phyloP scores from a whole-genome alignment of 2,113 vertebrate genomes.

The Psilopsiagon aymara region DNA sequence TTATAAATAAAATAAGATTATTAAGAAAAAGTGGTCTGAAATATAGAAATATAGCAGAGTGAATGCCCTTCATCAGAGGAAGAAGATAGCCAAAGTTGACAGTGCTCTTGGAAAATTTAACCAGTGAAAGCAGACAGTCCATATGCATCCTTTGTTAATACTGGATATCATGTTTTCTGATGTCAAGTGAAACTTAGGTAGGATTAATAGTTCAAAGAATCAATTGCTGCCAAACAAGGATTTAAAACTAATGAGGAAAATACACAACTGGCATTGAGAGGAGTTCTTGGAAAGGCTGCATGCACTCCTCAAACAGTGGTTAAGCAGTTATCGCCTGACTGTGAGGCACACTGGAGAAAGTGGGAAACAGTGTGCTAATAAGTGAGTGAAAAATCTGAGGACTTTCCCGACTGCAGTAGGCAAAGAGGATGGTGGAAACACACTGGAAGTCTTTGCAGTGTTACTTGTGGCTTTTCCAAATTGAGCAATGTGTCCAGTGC shows the following conservation, averaged over 20 bases:
- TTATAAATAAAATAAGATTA: not conserved
- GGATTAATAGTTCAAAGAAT: constrained; percentile 6
- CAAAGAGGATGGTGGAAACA: not conserved
- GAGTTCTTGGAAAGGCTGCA: not conserved
- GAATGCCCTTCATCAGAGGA: not conserved
- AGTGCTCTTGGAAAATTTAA: not conserved
- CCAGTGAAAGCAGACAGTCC: not conserved
- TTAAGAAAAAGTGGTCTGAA: not conserved
- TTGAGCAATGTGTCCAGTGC: not conserved
- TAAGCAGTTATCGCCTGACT: not conserved
- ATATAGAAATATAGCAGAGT: not conserved
- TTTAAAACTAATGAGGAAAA: constrained; percentile 47
- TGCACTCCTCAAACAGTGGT: rapidly evolving
- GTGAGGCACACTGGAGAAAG: not conserved
- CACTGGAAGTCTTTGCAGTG: not conserved
- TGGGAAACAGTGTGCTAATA: not conserved
- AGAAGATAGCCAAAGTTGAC: not conserved
- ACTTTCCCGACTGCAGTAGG: not conserved
- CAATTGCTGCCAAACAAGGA: not conserved
- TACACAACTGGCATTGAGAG: not conserved
- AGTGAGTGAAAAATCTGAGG: not conserved
- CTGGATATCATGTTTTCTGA: not conserved
- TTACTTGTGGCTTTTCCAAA: not conserved
- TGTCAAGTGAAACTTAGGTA: not conserved
- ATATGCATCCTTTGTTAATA: not conserved